A percentile compares a stretch with the other conserved stretches of the same genome.
phyloP scores from a whole-genome alignment of 2,888 invertebrate genomes.

The Allygus modestus region DNA sequence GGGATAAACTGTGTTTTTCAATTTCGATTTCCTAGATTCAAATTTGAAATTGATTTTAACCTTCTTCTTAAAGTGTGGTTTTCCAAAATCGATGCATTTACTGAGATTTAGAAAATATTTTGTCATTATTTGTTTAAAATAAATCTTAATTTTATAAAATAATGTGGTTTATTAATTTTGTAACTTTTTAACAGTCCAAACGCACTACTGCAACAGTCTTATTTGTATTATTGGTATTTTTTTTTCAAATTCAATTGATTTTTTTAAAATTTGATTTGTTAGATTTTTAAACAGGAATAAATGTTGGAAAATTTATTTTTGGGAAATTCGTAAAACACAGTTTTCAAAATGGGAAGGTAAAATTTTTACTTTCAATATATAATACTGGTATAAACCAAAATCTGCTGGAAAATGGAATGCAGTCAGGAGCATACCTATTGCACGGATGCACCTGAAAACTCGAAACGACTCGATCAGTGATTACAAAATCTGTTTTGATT shows the following conservation, averaged over 20 bases:
- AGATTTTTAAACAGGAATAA: background rate
- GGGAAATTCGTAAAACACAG: background rate
- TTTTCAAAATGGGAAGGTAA: slow-evolving; percentile 2
- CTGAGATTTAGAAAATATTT: no score
- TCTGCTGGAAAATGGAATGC: slow-evolving; percentile 51
- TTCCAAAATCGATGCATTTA: no score
- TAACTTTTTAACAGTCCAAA: background rate
- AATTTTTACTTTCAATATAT: slow-evolving; percentile 23
- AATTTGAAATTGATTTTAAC: no score
- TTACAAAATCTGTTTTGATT: background rate
- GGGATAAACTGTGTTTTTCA: slow-evolving; percentile 23
- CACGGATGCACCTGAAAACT: slow-evolving; percentile 25
- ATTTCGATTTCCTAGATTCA: background rate
- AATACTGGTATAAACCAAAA: slow-evolving; percentile 51
- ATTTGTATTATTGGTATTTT: background rate
- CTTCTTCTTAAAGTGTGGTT: no score
- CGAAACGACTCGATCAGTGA: slow-evolving; percentile 8
- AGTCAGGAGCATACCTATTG: slow-evolving; percentile 48
- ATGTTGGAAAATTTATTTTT: background rate
- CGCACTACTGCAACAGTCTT: background rate
- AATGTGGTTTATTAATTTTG: no score
- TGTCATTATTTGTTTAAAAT: no score
- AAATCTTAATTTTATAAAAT: no score
- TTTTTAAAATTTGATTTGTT: background rate
- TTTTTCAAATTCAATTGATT: background rate